These are phyloP conservation scores for Rhombomys opimus DNA, from an alignment of 2,113 vertebrate species.

Conservation along the genomic window DNA sequence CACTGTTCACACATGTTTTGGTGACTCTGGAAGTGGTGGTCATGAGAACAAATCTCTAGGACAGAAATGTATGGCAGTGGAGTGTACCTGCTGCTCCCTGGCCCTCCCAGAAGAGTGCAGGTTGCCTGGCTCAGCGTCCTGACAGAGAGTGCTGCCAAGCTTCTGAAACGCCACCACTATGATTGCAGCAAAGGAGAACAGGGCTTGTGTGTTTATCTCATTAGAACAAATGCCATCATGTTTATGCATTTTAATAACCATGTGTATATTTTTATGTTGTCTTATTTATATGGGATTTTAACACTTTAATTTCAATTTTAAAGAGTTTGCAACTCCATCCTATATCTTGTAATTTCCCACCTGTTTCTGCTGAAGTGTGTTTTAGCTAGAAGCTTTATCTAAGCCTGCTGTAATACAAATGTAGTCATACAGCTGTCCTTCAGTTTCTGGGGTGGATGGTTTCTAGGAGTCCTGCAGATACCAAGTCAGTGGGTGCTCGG, in stretches of 20 bases:
- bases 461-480: background rate
- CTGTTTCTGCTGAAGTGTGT: background rate
- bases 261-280: background rate
- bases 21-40: background rate
- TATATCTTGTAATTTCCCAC: background rate
- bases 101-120: no score
- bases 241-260: background rate
- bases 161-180: background rate
- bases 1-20: background rate
- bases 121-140: no score
- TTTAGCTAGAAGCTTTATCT: background rate
- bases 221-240: background rate
- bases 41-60: no score
- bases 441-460: background rate
- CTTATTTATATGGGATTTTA: background rate
- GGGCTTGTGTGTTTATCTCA: background rate
- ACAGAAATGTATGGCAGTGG: background rate
- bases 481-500: no score
- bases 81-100: accelerated
- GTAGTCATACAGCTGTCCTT: background rate
- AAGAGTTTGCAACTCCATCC: background rate
- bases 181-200: background rate
- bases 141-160: background rate
- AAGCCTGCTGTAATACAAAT: background rate
- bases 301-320: background rate